A percentile compares a stretch with the other conserved stretches of the same genome.
Evolutionary conservation across 2,888 invertebrate species (phyloP).

Genomic region (Miltochrista miniata): DNA sequence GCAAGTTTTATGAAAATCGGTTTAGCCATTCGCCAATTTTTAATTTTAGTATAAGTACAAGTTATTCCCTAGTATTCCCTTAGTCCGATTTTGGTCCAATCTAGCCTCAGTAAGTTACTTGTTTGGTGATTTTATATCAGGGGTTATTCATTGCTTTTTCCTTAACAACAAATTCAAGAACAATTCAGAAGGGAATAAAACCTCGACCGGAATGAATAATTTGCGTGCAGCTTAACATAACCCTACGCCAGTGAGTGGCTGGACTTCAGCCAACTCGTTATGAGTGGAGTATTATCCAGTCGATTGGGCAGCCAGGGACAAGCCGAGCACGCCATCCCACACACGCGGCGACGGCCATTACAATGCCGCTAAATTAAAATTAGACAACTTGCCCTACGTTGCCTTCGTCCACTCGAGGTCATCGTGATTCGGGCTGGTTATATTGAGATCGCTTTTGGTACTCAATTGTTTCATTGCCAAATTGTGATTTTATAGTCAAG

Average conservation of each 20-base stretch:
- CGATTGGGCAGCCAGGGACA: conserved; percentile 37
- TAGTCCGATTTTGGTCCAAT: too few relatives aligned
- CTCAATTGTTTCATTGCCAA: too few relatives aligned
- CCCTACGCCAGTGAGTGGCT: conserved; percentile 36
- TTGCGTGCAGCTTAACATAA: conserved; percentile 45
- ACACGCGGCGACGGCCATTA: conserved; percentile 38
- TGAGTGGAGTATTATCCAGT: conserved; percentile 37
- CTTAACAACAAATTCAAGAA: too few relatives aligned
- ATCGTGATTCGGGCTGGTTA: background rate
- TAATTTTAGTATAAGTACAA: too few relatives aligned
- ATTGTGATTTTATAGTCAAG: too few relatives aligned
- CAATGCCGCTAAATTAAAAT: conserved; percentile 32
- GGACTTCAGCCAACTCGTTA: conserved; percentile 47
- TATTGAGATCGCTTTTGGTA: background rate
- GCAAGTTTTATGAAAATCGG: too few relatives aligned
- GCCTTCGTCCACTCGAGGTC: background rate
- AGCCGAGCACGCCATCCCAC: conserved; percentile 30
- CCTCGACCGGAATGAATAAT: conserved; percentile 37
- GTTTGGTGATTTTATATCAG: too few relatives aligned
- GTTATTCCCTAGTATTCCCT: too few relatives aligned
- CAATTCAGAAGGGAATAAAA: conserved; percentile 20
- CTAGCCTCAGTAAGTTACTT: too few relatives aligned
- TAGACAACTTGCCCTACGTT: conserved; percentile 2
- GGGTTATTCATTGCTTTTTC: too few relatives aligned
- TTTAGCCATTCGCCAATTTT: too few relatives aligned